Conservation (phyloP, 1,140 invertebrate species). For the Wasmannia auropunctata region DNA sequence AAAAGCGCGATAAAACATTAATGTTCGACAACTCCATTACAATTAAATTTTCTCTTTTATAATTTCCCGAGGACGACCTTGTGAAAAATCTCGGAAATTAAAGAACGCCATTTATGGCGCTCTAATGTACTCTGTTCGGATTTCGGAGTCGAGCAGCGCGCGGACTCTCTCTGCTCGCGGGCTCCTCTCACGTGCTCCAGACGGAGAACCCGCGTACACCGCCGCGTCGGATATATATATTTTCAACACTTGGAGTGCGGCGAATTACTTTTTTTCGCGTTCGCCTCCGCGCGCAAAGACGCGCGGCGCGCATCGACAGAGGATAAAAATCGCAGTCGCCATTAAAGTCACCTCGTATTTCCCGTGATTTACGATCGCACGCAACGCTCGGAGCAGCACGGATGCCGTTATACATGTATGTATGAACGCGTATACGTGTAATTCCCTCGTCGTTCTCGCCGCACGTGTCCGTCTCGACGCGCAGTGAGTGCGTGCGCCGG, state of each 20-base stretch:
- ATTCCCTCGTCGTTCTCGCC: conserved; percentile 12
- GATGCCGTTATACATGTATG: conserved; percentile 65
- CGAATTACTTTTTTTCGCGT: conserved; percentile 48
- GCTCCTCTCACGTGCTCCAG: not conserved
- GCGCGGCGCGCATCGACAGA: conserved; percentile 66
- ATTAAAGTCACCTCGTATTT: conserved; percentile 76
- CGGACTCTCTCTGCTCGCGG: not conserved
- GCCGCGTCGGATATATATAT: conserved; percentile 42
- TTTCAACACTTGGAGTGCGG: conserved; percentile 64
- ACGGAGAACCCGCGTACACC: not conserved
- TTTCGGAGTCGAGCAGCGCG: not conserved
- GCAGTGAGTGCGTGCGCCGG: not conserved
- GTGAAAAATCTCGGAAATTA: not conserved
- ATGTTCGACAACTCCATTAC: not conserved
- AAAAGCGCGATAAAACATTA: not conserved
- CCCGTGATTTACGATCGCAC: conserved; percentile 74
- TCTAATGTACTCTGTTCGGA: not conserved
- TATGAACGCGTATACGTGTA: not conserved
- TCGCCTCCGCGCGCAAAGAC: conserved; percentile 35
- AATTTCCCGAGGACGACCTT: not conserved
- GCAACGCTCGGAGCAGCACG: conserved; percentile 66
- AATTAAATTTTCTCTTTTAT: not conserved
- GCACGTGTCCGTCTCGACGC: conserved; percentile 4
- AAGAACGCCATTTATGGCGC: not conserved
- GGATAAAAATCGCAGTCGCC: conserved; percentile 76